Percentiles rank a stretch among this genome's conserved stretches.
phyloP scores from a whole-genome alignment of 2,888 invertebrate species.

The Esperia sulphurella region DNA sequence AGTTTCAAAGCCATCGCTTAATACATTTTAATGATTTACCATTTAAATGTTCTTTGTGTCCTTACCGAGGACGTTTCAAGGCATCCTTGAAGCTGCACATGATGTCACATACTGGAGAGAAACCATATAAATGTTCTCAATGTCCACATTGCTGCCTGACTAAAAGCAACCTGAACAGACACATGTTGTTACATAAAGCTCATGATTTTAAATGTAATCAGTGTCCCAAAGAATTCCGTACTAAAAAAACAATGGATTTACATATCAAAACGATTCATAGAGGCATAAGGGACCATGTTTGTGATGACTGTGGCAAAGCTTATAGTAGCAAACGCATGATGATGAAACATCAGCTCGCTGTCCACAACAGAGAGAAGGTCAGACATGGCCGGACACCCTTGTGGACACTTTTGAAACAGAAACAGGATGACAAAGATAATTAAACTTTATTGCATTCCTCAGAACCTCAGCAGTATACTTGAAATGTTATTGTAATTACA shows the following conservation, averaged over 20 bases:
- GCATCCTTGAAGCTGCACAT: conserved; percentile 17
- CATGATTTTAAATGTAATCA: conserved; percentile 43
- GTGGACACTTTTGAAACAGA: background rate
- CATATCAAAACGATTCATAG: conserved; percentile 65
- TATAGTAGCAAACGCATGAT: conserved; percentile 64
- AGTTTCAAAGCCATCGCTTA: conserved; percentile 34
- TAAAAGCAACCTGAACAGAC: conserved; percentile 43
- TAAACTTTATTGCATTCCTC: no score
- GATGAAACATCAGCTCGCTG: conserved; percentile 67
- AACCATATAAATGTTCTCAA: conserved; percentile 41
- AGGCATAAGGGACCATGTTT: conserved; percentile 61
- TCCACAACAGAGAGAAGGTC: conserved; percentile 62
- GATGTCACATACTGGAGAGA: conserved; percentile 22
- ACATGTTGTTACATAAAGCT: conserved; percentile 37
- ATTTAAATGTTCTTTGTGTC: conserved; percentile 16
- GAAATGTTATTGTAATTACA: no score
- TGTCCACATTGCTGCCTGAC: conserved; percentile 39
- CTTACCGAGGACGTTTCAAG: conserved; percentile 16
- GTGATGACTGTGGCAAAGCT: conserved; percentile 58
- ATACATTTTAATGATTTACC: conserved; percentile 15
- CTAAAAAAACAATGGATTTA: conserved; percentile 47
- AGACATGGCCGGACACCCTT: conserved; percentile 42
- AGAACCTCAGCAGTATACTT: no score
- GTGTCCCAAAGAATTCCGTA: conserved; percentile 57
- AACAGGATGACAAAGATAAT: background rate